Evolutionary conservation across 2,113 vertebrate species (phyloP).

Genomic region (Atrichornis clamosus): DNA sequence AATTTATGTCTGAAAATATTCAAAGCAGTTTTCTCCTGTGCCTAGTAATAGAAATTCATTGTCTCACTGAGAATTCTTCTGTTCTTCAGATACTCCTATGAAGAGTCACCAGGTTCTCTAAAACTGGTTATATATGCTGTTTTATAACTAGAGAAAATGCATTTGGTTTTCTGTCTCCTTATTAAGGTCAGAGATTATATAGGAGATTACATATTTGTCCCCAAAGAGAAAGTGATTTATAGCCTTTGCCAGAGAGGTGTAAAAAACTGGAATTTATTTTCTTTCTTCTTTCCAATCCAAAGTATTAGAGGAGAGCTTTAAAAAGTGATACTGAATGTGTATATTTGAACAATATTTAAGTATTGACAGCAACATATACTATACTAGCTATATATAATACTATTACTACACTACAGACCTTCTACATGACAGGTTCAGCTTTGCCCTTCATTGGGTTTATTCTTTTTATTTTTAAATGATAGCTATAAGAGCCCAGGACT

Average conservation of each 20-base stretch:
- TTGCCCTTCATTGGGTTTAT: neutral
- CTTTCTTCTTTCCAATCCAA: neutral
- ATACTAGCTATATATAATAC: neutral
- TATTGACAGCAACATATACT: neutral
- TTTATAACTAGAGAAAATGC: neutral
- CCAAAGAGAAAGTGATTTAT: neutral
- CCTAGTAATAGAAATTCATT: neutral
- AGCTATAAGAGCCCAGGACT: neutral
- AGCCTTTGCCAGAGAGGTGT: neutral
- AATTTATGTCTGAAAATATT: neutral
- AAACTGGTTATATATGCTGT: neutral
- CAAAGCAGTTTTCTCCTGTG: neutral
- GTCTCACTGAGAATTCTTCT: neutral
- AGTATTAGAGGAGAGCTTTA: neutral
- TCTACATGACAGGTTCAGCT: neutral
- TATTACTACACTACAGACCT: neutral
- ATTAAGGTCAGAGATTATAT: conserved; percentile 23
- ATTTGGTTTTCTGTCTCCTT: neutral
- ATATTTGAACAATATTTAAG: neutral
- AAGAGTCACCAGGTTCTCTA: neutral
- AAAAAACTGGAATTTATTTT: neutral
- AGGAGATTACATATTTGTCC: neutral
- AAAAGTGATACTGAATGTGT: neutral
- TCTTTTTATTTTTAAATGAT: neutral
- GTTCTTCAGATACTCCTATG: neutral